Base-by-base conservation (phyloP, 1,140 invertebrate species). In the Notospermus geniculatus region DNA sequence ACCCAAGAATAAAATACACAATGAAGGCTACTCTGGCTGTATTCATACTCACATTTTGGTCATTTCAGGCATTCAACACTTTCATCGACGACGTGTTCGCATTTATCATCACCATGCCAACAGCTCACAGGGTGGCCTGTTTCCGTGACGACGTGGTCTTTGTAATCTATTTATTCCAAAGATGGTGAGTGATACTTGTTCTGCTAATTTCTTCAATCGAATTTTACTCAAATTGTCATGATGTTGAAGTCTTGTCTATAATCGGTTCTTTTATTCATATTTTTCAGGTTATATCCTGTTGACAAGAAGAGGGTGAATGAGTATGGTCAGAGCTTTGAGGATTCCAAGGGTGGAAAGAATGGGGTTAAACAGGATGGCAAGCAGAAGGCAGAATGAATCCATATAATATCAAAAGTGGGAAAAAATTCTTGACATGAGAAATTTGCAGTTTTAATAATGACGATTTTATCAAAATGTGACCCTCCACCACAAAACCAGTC, bases 31-130 rank as follows among this genome's bases (percentile, higher is more conserved):
- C 32, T 17, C 64, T 13, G 5, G 62, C n/a, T 30, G 30, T 46
- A 11, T 13, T 63, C 11, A 63, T 17, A 27, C 30, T n/a, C 43
- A 39, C 41, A 41, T 52, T 60, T 60, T 62, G 62, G 62, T 67
- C 65, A 63, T 83, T 81, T 54, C 75, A 88, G 86, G 96, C 96
- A 19, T 98, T 98, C 76, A 99, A 98, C 78, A 99, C 97, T 0
- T 98, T 99, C 80, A 98, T 99, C 67, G 97, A 99, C 80, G 96
- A 99, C 81, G 85, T 99, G 27, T 98, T 99, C 84, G 96, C 96
- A 7, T 99, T 99, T 80, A 93, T 99, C 55, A 96, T 99, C 63
- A 95, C 92, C 25, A 99, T 98, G 93, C 97, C 97, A 25, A 95
- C 91, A 0, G 91, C 94, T 25, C 96, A 99, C 79, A 84, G 97